These are phyloP conservation scores for Scaptomyza graminum DNA, from an alignment of 1,140 invertebrate species.

Conservation along the genomic window DNA sequence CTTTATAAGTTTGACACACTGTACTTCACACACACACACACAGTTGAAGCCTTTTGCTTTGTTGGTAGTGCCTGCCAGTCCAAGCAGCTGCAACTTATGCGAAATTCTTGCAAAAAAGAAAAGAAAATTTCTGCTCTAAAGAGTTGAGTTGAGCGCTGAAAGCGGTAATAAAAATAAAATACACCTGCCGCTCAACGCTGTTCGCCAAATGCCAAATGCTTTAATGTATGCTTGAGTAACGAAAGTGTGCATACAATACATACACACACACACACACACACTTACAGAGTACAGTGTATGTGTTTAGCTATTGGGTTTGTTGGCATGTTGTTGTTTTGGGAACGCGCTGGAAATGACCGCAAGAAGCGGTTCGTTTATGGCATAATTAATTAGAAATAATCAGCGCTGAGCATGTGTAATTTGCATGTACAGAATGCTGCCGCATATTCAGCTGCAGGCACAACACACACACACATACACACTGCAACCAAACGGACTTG, in stretches of 20 bases:
- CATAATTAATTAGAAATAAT: constrained; percentile 79
- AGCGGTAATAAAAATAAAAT: constrained; percentile 73
- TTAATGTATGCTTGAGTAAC: constrained; percentile 29
- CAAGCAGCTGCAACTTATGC: constrained; percentile 73
- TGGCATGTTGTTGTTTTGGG: neutral
- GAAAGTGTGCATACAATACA: neutral
- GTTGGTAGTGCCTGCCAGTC: neutral
- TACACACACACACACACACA: constrained; percentile 10
- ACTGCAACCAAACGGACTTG: neutral
- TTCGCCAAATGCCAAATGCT: constrained; percentile 29
- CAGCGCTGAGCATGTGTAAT: constrained; percentile 56
- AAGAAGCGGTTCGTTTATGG: constrained; percentile 52
- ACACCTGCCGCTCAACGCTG: constrained; percentile 57
- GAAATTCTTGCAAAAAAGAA: constrained; percentile 60
- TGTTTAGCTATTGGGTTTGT: constrained; percentile 38
- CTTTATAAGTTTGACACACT: constrained; percentile 7
- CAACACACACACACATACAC: constrained; percentile 1
- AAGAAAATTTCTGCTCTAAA: constrained; percentile 33
- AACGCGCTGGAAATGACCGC: constrained; percentile 32
- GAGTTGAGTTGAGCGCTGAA: constrained; percentile 35
- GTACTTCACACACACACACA: constrained; percentile 4
- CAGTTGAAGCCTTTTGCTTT: neutral
- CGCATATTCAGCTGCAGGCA: no score
- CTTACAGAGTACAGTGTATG: neutral
- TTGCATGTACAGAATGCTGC: constrained; percentile 48